Evolutionary conservation across 1,140 invertebrate species (phyloP).

Genomic region (Drosophila melanica): DNA sequence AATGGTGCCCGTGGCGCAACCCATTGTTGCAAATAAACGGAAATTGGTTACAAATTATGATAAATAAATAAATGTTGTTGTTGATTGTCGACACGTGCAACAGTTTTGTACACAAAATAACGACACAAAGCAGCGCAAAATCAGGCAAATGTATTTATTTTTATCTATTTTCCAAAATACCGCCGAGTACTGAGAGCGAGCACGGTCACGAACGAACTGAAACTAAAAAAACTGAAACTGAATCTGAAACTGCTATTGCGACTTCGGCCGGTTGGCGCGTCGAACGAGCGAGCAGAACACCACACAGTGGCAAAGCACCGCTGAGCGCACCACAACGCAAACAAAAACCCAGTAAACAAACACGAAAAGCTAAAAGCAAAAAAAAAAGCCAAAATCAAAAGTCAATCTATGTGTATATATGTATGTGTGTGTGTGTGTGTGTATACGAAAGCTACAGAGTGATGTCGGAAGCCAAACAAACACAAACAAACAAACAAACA

Average conservation of each 20-base stretch:
- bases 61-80: slow-evolving; percentile 6
- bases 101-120: slow-evolving; percentile 36
- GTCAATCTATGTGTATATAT: slow-evolving; percentile 19
- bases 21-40: slow-evolving; percentile 77
- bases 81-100: slow-evolving; percentile 54
- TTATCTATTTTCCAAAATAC: slow-evolving; percentile 21
- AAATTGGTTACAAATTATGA: slow-evolving; percentile 11
- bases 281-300: slow-evolving; percentile 28
- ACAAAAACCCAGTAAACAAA: slow-evolving; percentile 52
- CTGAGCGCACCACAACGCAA: slow-evolving; percentile 19
- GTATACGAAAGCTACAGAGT: slow-evolving; percentile 21
- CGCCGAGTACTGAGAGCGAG: slow-evolving; percentile 41
- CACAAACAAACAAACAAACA: slow-evolving; percentile 64
- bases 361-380: slow-evolving; percentile 48
- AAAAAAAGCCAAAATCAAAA: slow-evolving; percentile 59
- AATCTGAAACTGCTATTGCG: slow-evolving; percentile 56
- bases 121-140: background rate
- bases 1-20: slow-evolving; percentile 90
- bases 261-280: slow-evolving; percentile 38
- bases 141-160: slow-evolving; percentile 6
- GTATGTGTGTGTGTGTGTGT: background rate
- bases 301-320: slow-evolving; percentile 14
- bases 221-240: slow-evolving; percentile 54
- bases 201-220: slow-evolving; percentile 79
- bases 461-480: slow-evolving; percentile 68